Evolutionary conservation across 2,113 vertebrate genomes (phyloP).

Genomic region (Gambusia holbrooki): DNA sequence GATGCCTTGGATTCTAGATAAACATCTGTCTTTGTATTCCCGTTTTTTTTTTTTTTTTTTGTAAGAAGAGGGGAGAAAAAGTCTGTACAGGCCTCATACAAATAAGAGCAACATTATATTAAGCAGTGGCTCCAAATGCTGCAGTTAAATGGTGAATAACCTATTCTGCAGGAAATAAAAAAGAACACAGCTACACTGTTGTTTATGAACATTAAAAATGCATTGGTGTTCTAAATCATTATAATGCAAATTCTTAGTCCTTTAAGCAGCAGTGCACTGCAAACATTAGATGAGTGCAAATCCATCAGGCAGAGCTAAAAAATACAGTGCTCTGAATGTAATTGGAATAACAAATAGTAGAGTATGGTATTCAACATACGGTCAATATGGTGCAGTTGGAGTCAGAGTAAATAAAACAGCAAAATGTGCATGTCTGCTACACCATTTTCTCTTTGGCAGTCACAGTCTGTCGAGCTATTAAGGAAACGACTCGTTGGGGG

Average conservation of each 20-base stretch:
- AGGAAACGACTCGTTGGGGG: constrained; percentile 48
- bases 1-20: constrained; percentile 7
- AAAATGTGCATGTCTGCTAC: constrained; percentile 62
- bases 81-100: constrained; percentile 45
- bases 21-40: constrained; percentile 43
- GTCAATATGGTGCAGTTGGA: constrained; percentile 67
- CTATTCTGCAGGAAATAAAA: constrained; percentile 40
- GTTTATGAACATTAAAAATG: constrained; percentile 78
- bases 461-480: constrained; percentile 57
- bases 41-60: constrained; percentile 21
- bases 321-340: constrained; percentile 63
- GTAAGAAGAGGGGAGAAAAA: background rate
- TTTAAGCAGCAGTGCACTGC: constrained; percentile 68
- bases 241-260: constrained; percentile 75
- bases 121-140: constrained; percentile 42
- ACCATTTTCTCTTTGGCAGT: constrained; percentile 57
- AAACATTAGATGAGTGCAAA: constrained; percentile 72
- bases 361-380: constrained; percentile 72
- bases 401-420: constrained; percentile 46
- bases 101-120: constrained; percentile 38
- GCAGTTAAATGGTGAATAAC: constrained; percentile 53
- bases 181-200: constrained; percentile 51
- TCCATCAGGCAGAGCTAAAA: constrained; percentile 71
- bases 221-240: constrained; percentile 75
- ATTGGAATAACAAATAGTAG: constrained; percentile 76